Conservation (phyloP, 2,113 vertebrate species). For the Marcusenius ussheri region DNA sequence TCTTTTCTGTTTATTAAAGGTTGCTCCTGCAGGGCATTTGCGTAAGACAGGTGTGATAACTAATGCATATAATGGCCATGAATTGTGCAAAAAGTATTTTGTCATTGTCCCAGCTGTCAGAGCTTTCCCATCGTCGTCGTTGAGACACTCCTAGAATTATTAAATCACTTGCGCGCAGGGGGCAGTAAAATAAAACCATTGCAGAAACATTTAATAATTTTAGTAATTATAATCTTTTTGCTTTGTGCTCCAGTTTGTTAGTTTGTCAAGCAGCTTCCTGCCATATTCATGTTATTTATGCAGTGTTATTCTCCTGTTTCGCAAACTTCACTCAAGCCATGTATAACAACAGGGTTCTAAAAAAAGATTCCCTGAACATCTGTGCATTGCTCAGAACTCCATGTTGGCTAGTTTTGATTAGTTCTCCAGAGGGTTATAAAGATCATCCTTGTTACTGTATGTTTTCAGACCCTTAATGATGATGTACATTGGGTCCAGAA, state of each 20-base stretch:
- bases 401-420: constrained; percentile 1
- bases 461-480: not conserved
- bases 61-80: not conserved
- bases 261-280: not conserved
- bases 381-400: not conserved
- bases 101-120: not conserved
- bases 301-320: not conserved
- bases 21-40: not conserved
- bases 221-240: not conserved
- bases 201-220: not conserved
- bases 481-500: not conserved
- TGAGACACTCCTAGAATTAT: not conserved
- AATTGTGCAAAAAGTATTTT: not conserved
- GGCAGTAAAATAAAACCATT: not conserved
- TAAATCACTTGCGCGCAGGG: not conserved
- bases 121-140: not conserved
- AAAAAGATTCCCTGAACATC: not conserved
- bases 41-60: not conserved
- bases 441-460: not conserved
- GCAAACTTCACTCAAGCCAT: not conserved
- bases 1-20: not conserved
- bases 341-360: not conserved
- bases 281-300: not conserved
- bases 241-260: not conserved
- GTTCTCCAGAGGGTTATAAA: not conserved